Conservation (phyloP, 2,888 invertebrate genomes). For the Polietes domitor region DNA sequence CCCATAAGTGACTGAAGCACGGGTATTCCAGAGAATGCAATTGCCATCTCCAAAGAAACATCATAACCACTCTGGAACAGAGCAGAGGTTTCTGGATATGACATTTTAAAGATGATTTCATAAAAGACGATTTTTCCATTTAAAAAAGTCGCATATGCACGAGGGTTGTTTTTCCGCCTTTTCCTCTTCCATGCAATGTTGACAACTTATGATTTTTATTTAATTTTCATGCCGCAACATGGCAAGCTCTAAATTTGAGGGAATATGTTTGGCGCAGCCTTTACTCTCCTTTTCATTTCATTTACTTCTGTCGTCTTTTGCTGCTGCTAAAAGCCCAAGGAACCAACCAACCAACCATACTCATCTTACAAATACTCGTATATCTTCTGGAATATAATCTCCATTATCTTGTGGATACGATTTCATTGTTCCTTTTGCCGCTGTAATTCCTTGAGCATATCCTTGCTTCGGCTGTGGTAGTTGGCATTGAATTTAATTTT, state of each 20-base stretch:
- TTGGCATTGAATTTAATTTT: conserved; percentile 52
- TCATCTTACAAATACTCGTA: background rate
- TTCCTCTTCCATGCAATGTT: background rate
- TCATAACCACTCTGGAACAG: background rate
- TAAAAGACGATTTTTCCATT: conserved; percentile 2
- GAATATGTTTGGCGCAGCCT: background rate
- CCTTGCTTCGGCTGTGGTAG: background rate
- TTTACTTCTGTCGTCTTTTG: background rate
- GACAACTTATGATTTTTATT: conserved; percentile 17
- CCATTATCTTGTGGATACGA: background rate
- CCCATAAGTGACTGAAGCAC: background rate
- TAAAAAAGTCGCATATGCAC: background rate
- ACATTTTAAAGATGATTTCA: conserved; percentile 23
- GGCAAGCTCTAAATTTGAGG: background rate
- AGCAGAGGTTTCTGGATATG: conserved; percentile 9
- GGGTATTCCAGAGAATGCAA: background rate
- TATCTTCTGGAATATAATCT: background rate
- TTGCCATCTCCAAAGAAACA: conserved; percentile 13
- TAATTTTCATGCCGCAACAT: background rate
- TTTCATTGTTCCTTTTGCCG: background rate
- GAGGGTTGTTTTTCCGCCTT: conserved; percentile 8
- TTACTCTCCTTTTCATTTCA: background rate
- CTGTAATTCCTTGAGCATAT: background rate
- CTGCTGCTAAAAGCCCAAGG: background rate
- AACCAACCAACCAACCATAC: no score